Base-by-base conservation (phyloP, 1,140 invertebrate species). In the Vanessa atalanta region DNA sequence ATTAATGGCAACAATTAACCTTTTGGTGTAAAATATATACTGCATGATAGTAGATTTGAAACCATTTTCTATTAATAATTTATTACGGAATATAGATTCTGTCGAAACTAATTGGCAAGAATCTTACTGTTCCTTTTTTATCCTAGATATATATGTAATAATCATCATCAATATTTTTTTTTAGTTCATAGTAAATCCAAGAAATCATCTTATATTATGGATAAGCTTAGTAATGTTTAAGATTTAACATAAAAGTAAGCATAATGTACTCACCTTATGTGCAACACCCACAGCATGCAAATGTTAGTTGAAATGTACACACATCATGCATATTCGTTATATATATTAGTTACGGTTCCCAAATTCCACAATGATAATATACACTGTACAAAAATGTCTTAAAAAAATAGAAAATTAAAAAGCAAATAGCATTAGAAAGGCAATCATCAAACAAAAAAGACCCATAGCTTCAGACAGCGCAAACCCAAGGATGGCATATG, bases 391-490 rank as follows among this genome's bases (percentile, higher is more conserved):
- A 81, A 83, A 78, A 83, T 47, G 72, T 71, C 72, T 82, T 79
- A 86, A 80, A 84, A 83, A 78, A 74, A 79, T 76, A 70, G 68
- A 80, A 47, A 73, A 85, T 93, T 93, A 96, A 87, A 94, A 90
- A 43, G 97, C 97, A 94, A 97, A 99, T 73, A 99, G 93, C 88
- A 99, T 95, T 77, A 99, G 92, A 94, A 99, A 98, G 60, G 97
- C 97, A 94, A 99, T 98, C 97, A 98, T 98, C 77, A 99, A 93
- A 94, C 97, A 98, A 94, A 99, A 99, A 55, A 99, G 95, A 85
- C 97, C 98, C 97, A 99, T 98, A 79, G 98, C 98, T 95, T 99
- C 98, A 73, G 97, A 97, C 48, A 99, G 93, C 79, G 98, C 98
- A 94, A 99, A 99, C 84, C 97, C 98, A 82, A 99, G 93, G 90